Percentiles rank a stretch among this genome's conserved stretches.
phyloP scores from a whole-genome alignment of 2,888 invertebrate species.

The Pterostichus niger region DNA sequence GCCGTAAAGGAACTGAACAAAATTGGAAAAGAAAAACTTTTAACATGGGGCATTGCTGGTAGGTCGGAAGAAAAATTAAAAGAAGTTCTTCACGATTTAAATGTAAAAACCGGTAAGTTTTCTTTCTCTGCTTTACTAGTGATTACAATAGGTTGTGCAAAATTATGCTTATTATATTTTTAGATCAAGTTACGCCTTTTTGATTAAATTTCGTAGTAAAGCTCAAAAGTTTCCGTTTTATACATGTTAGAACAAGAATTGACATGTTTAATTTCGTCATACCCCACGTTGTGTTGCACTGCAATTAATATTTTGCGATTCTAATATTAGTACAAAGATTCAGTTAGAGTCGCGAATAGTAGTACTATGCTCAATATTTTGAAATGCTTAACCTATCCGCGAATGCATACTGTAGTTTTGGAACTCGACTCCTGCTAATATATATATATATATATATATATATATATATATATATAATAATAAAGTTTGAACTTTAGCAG shows the following conservation, averaged over 20 bases:
- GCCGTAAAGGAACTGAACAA: conserved; percentile 84
- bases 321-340: no score
- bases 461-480: no score
- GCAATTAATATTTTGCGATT: no score
- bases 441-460: not conserved
- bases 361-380: no score
- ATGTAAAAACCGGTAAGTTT: conserved; percentile 76
- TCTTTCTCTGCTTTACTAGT: no score
- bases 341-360: no score
- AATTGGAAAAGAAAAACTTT: conserved; percentile 76
- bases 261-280: no score
- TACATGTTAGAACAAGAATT: no score
- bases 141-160: not conserved
- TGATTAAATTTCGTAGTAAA: no score
- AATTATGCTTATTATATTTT: conserved; percentile 6
- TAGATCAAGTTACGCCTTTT: conserved; percentile 40
- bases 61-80: conserved; percentile 79
- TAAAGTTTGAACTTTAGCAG: conserved; percentile 36
- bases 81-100: conserved; percentile 72
- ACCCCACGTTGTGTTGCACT: no score
- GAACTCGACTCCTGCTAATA: not conserved
- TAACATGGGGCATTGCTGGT: conserved; percentile 95
- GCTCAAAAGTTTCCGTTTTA: no score
- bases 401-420: not conserved
- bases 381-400: no score